Evolutionary conservation across 2,797 vertebrate species (phyloP), one percentile per base, ranked within the genome.

Genomic region (Poeciliopsis turneri): DNA sequence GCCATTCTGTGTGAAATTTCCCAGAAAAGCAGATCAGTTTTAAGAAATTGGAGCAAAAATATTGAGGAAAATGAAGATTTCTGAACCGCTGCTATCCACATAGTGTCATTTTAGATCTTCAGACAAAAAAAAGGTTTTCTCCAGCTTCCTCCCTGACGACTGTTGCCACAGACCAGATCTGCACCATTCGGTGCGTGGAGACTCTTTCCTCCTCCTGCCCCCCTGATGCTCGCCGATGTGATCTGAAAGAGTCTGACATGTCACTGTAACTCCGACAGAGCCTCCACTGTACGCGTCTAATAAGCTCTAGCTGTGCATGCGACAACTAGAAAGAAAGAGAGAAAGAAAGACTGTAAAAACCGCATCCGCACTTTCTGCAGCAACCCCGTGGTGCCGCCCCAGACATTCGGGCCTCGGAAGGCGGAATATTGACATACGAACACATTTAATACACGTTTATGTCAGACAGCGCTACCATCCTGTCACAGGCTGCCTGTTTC

Each of bases 381-480:
- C 45, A 18, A 70, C 70, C 53, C 55, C 4, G 5, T 20, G n/a
- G 18, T 36, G 6, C 64, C 72, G 41, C 13, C 78, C 72, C 36
- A 59, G 45, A 74, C 47, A 55, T 41, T 1, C 79, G 78, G 74
- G 66, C 68, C 83, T 85, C 77, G 73, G 74, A 81, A 47, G 73
- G 45, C 23, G 33, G 23, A 39, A 45, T 76, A 78, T 75, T 79
- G 86, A 91, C 81, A 90, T 81, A 82, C 88, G 81, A 85, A 87
- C 83, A 91, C 87, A 89, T 93, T 91, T 91, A 90, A 90, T 90
- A 88, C 61, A 66, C 18, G 10, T 61, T 61, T 23, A 33, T 61
- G 59, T 16, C 16, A 66, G 36, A 66, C 33, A 61, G 2, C 33
- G 30, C 30, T 33, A 61, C 16, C 28, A 18, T 33, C 59, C 28